A percentile compares a stretch with the other conserved stretches of the same genome.
Conservation (phyloP, 2,113 vertebrate genomes). For the Eublepharis macularius region DNA sequence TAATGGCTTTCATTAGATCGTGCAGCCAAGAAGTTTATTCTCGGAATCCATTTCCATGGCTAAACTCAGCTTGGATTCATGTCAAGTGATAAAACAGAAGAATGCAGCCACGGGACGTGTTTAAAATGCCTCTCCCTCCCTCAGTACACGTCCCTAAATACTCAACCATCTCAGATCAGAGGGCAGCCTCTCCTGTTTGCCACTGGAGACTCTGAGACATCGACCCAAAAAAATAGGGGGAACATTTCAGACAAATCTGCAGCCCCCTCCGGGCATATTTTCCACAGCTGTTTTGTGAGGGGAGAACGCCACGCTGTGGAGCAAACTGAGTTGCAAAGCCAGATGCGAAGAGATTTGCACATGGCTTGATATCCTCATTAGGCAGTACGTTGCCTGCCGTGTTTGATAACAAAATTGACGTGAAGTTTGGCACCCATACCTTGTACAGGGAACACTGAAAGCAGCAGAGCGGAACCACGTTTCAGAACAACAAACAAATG, state of each 20-base stretch:
- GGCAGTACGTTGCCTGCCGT: neutral
- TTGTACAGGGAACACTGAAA: neutral
- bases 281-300: slow-evolving; percentile 32
- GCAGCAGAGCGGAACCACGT: neutral
- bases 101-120: neutral
- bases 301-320: slow-evolving; percentile 64
- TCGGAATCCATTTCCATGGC: neutral
- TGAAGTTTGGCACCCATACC: neutral
- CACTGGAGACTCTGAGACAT: neutral
- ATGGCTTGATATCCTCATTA: no score
- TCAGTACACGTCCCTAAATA: no score
- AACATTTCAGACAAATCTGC: neutral
- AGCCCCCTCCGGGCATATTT: neutral
- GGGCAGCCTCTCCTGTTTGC: neutral
- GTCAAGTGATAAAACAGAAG: neutral
- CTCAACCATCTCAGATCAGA: neutral
- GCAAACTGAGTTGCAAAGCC: slow-evolving; percentile 32
- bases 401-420: accelerated
- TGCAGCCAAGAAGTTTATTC: no score
- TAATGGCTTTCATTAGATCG: no score
- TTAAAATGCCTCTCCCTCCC: neutral
- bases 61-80: neutral
- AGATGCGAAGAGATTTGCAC: neutral
- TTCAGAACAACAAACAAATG: neutral
- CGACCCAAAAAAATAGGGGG: neutral